Percentiles rank a stretch among this genome's conserved stretches.
These are phyloP conservation scores for Himalopsyche anomala DNA, from an alignment of 2,888 invertebrate species.

Conservation along the genomic window DNA sequence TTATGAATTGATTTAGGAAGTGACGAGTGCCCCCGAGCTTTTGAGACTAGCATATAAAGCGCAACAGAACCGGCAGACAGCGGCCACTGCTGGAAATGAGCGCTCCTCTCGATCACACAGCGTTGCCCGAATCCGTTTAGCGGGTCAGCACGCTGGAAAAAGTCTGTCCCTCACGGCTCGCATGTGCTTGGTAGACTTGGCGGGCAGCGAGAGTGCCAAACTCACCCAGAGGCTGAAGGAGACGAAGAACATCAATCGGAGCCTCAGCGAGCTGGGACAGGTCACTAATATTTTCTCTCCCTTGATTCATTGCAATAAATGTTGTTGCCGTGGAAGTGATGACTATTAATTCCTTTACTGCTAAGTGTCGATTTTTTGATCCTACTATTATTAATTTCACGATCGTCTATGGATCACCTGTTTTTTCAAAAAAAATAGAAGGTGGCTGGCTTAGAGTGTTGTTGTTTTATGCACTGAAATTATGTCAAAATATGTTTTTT, in stretches of 20 bases:
- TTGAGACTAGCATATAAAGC: constrained; percentile 74
- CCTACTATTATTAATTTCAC: no score
- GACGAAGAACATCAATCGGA: constrained; percentile 84
- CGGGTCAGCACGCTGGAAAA: constrained; percentile 74
- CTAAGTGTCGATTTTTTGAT: no score
- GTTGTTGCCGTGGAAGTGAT: background rate
- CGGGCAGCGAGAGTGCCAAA: constrained; percentile 83
- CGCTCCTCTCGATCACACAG: constrained; percentile 77
- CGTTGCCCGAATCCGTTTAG: constrained; percentile 76
- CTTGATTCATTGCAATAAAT: background rate
- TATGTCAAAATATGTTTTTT: no score
- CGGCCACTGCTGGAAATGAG: constrained; percentile 79
- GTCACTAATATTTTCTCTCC: constrained; percentile 34
- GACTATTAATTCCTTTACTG: no score
- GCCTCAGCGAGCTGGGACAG: constrained; percentile 81
- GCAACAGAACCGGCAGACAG: constrained; percentile 73
- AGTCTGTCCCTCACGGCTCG: constrained; percentile 76
- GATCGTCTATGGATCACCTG: no score
- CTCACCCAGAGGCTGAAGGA: constrained; percentile 78
- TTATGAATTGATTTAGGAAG: constrained; percentile 67
- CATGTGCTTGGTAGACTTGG: constrained; percentile 85
- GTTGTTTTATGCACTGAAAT: no score
- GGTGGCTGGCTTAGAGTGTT: no score
- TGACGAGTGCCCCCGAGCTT: constrained; percentile 70
- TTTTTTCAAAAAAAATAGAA: no score